Base-by-base conservation (phyloP, 2,888 invertebrate species). In the Cyaniris semiargus region DNA sequence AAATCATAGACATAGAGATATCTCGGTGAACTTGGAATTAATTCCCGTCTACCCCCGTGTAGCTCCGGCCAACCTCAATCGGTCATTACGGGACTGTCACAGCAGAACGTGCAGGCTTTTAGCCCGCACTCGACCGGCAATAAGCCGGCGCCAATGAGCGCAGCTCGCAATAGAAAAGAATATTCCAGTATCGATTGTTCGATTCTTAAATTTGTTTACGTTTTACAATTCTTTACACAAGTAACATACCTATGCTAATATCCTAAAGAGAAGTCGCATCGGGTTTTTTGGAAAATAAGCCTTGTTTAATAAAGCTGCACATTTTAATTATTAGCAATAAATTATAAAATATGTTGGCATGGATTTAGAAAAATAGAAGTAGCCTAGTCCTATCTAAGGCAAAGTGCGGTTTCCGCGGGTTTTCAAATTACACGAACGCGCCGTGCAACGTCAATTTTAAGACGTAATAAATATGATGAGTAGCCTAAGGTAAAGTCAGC, bases 41-140 rank as follows among this genome's bases (percentile, higher is more conserved):
- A 66, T 66, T 66, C 66, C 66, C 66, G 27, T 31, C 66, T 31
- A 31, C 66, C 23, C 60, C 23, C 5, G n/a, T 1, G n/a, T 53
- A n/a, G 18, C 18, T 15, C 60, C 66, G 6, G 66, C 66, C 66
- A 66, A 66, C 66, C 27, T 66, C 66, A 27, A 66, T 66, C 66
- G 66, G 66, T 66, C 66, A 66, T 66, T 66, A 66, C 66, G 66
- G 1, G 66, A 66, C 66, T 66, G 66, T 66, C 66, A 27, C 27
- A 66, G 66, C 27, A 27, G 21, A 66, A 23, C 60, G 66, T 66
- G 31, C 27, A 66, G 66, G 66, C 66, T 66, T 60, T 66, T 66
- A 66, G 66, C 27, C 27, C 18, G 66, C 66, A 66, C 66, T 66
- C 27, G 66, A 66, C 31, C 66, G 27, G 66, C 66, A 66, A 66